These are phyloP conservation scores for Strigamia transsilvanica DNA, from an alignment of 2,888 invertebrate species.

Conservation along the genomic window DNA sequence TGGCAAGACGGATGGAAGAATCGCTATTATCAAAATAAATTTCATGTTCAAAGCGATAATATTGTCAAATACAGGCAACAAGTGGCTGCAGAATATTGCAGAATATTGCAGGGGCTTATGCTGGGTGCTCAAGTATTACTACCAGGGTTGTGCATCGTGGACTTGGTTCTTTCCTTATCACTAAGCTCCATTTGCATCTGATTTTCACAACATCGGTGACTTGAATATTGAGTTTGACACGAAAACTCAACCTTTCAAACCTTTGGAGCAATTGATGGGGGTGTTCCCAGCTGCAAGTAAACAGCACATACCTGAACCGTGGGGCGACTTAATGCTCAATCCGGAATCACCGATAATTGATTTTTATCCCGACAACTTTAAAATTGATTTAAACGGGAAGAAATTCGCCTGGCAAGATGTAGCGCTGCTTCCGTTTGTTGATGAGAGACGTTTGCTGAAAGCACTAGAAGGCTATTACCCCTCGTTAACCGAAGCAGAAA, in stretches of 20 bases:
- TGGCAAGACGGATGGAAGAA: slow-evolving; percentile 99
- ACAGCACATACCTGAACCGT: slow-evolving; percentile 89
- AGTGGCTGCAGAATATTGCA: slow-evolving; percentile 92
- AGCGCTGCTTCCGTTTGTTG: slow-evolving; percentile 96
- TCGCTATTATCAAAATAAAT: slow-evolving; percentile 95
- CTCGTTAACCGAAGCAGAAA: slow-evolving; percentile 82
- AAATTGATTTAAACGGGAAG: slow-evolving; percentile 97
- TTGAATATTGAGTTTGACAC: slow-evolving; percentile 86
- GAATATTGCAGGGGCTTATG: slow-evolving; percentile 94
- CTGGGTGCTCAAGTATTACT: slow-evolving; percentile 98
- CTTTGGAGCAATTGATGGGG: slow-evolving; percentile 98
- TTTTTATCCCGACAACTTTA: slow-evolving; percentile 97
- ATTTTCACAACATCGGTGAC: slow-evolving; percentile 90
- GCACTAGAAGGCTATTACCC: slow-evolving; percentile 83
- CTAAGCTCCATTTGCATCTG: slow-evolving; percentile 99
- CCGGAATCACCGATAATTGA: slow-evolving; percentile 94
- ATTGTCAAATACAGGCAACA: slow-evolving; percentile 86
- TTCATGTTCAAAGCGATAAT: slow-evolving; percentile 79
- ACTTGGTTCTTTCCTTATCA: slow-evolving; percentile 99
- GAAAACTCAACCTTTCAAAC: slow-evolving; percentile 91
- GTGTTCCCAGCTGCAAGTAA: slow-evolving; percentile 98
- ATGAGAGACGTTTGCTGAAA: slow-evolving; percentile 83
- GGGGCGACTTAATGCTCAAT: slow-evolving; percentile 92
- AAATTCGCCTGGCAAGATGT: slow-evolving; percentile 99
- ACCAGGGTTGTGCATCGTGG: slow-evolving; percentile 99